Evolutionary conservation across 2,888 invertebrate genomes (phyloP).

Genomic region (Criorhina ranunculi): DNA sequence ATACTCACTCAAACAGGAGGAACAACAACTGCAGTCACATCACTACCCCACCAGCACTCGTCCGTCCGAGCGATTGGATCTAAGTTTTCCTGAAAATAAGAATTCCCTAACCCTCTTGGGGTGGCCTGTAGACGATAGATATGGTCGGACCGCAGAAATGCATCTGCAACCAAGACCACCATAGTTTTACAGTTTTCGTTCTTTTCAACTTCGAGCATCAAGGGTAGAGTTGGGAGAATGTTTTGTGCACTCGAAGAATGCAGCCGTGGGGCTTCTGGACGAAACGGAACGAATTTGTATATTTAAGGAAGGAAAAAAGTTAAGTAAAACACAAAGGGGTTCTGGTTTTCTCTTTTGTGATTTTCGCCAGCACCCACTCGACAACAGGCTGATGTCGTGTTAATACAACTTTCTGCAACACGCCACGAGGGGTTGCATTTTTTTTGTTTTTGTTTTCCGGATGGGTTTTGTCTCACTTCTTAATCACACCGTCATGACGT

Average conservation of each 20-base stretch:
- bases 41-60: not conserved
- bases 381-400: constrained; percentile 66
- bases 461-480: constrained; percentile 58
- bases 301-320: constrained; percentile 22
- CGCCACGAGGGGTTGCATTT: constrained; percentile 39
- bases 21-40: not conserved
- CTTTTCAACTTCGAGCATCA: not conserved
- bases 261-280: not conserved
- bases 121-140: constrained; percentile 58
- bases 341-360: constrained; percentile 12
- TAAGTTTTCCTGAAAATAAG: not conserved
- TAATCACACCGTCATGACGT: constrained; percentile 61
- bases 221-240: not conserved
- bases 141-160: constrained; percentile 55
- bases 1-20: constrained; percentile 1
- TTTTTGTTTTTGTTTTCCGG: constrained; percentile 14
- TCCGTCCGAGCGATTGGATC: not conserved
- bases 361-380: constrained; percentile 43
- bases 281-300: constrained; percentile 8
- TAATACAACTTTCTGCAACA: constrained; percentile 70
- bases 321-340: constrained; percentile 32
- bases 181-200: constrained; percentile 29
- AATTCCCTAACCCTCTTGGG: constrained; percentile 38
- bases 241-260: not conserved
- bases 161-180: constrained; percentile 55